Evolutionary conservation across 2,113 vertebrate species (phyloP).

Genomic region (Ceyx cyanopectus): DNA sequence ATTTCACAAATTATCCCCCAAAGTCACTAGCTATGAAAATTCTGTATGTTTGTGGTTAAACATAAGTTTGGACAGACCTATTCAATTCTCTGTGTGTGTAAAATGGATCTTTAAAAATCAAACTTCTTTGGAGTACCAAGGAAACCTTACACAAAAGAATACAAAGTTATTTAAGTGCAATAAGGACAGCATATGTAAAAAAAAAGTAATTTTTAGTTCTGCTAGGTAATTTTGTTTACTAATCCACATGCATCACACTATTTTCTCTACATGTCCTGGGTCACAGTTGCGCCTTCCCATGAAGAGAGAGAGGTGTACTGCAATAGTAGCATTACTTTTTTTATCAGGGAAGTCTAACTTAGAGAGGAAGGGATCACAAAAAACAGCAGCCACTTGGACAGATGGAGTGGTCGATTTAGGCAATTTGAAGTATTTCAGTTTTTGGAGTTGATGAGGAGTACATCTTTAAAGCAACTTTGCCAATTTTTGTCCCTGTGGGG

Average conservation of each 20-base stretch:
- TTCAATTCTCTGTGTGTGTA: background rate
- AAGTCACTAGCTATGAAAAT: background rate
- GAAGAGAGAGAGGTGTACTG: background rate
- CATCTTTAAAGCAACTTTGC: background rate
- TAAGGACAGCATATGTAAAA: background rate
- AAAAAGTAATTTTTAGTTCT: background rate
- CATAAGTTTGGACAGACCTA: background rate
- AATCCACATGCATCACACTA: background rate
- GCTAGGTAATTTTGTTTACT: background rate
- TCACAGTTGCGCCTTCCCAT: background rate
- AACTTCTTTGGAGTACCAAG: background rate
- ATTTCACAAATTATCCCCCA: background rate
- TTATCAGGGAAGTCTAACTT: background rate
- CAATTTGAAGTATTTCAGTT: background rate
- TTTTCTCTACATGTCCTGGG: background rate
- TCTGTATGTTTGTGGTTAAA: background rate
- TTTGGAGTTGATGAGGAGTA: background rate
- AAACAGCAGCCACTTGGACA: fast-evolving
- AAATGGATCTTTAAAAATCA: background rate
- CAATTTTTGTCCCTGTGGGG: background rate
- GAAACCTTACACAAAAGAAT: background rate
- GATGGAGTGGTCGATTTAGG: background rate
- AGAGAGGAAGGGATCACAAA: background rate
- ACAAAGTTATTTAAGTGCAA: background rate
- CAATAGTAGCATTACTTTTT: background rate